These are phyloP conservation scores for Turdus rufiventris DNA, from an alignment of 2,113 vertebrate genomes.

Conservation along the genomic window DNA sequence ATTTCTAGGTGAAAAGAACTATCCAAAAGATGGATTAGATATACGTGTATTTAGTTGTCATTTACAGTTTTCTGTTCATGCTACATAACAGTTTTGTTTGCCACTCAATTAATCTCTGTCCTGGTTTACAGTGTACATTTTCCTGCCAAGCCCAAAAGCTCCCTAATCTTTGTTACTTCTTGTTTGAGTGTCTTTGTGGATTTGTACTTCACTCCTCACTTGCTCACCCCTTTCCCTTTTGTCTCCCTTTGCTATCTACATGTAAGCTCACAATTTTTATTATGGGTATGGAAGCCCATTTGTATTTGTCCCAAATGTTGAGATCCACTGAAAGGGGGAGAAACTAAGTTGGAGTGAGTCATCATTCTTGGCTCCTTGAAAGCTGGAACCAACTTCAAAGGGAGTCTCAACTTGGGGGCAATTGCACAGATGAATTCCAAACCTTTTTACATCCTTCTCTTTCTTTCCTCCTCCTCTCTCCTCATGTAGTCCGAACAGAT, in stretches of 20 bases:
- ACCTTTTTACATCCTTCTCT: not conserved
- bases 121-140: not conserved
- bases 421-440: constrained; percentile 47
- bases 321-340: not conserved
- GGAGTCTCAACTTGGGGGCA: constrained; percentile 19
- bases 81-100: not conserved
- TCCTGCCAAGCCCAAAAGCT: not conserved
- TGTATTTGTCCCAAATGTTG: not conserved
- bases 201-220: not conserved
- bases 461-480: constrained; percentile 37
- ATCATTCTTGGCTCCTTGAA: constrained; percentile 23
- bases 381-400: constrained; percentile 45
- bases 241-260: not conserved
- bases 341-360: not conserved
- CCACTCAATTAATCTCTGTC: not conserved
- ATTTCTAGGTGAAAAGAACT: not conserved
- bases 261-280: not conserved
- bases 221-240: not conserved
- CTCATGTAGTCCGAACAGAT: constrained; percentile 39
- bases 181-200: not conserved
- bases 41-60: not conserved
- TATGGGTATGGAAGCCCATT: not conserved
- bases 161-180: not conserved
- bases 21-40: not conserved
- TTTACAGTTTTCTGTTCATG: not conserved